A percentile compares a stretch with the other conserved stretches of the same genome.
Conservation (phyloP, 1,140 invertebrate genomes). For the Conus ventricosus region DNA sequence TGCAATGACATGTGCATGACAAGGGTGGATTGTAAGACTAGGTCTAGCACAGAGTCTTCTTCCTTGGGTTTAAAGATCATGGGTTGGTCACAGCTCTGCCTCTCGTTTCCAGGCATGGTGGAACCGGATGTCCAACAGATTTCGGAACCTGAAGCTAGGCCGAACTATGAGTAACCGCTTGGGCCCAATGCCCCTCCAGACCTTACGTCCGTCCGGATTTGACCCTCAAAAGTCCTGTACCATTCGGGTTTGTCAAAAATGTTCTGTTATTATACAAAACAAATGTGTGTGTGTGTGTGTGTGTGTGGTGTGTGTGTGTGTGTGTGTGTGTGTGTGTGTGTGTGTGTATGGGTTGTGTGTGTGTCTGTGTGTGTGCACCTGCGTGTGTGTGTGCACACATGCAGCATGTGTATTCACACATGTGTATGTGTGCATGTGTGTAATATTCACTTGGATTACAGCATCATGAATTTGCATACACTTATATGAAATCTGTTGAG, state of each 20-base stretch:
- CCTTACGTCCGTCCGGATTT: slow-evolving; percentile 59
- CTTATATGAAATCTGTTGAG: too few species aligned
- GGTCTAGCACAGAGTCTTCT: too few species aligned
- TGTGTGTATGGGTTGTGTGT: too few species aligned
- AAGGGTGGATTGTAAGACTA: too few species aligned
- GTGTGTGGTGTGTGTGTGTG: slow-evolving; percentile 10
- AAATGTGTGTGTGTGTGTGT: slow-evolving; percentile 9
- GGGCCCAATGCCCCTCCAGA: slow-evolving; percentile 56
- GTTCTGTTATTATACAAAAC: too few species aligned
- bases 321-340: too few species aligned
- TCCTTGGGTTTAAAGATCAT: background rate
- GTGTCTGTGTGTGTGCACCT: too few species aligned
- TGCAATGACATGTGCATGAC: background rate
- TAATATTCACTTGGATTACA: background rate
- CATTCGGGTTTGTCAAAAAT: slow-evolving; percentile 47
- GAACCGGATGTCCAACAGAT: slow-evolving; percentile 71
- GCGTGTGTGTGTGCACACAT: background rate
- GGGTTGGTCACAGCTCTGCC: too few species aligned
- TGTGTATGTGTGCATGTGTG: background rate
- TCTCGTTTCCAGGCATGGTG: slow-evolving; percentile 67
- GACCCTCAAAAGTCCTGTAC: slow-evolving; percentile 45
- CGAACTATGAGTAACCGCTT: slow-evolving; percentile 60
- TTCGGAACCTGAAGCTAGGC: slow-evolving; percentile 71
- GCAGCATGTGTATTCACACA: background rate
- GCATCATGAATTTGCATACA: too few species aligned